Evolutionary conservation across 1,140 invertebrate species (phyloP).

Genomic region (Neodiprion fabricii): DNA sequence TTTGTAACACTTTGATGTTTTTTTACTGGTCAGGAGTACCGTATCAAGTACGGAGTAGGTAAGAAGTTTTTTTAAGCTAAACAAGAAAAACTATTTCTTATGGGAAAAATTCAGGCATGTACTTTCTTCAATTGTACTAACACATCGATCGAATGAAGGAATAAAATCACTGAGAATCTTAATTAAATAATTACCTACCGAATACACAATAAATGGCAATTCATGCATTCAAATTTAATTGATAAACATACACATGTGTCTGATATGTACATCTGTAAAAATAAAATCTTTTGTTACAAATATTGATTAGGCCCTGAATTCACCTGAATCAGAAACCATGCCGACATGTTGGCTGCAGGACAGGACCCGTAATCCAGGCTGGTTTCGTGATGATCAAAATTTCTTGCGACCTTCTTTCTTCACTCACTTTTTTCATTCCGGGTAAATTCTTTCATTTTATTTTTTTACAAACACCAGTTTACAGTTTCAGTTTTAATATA

Average conservation of each 20-base stretch:
- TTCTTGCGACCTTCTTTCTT: slow-evolving; percentile 42
- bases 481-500: slow-evolving; percentile 35
- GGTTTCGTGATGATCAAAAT: slow-evolving; percentile 35
- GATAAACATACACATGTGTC: too few species aligned
- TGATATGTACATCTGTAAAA: background rate
- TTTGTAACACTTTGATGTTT: slow-evolving; percentile 39
- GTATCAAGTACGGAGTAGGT: too few species aligned
- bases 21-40: background rate
- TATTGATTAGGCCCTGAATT: slow-evolving; percentile 61
- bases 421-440: slow-evolving; percentile 38
- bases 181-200: too few species aligned
- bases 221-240: too few species aligned
- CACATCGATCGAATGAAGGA: too few species aligned
- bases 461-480: slow-evolving; percentile 27
- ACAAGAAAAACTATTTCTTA: too few species aligned
- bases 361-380: slow-evolving; percentile 34
- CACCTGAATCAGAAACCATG: slow-evolving; percentile 60
- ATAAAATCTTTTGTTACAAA: slow-evolving; percentile 43
- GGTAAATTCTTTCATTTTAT: slow-evolving; percentile 25
- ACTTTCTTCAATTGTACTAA: too few species aligned
- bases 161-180: too few species aligned
- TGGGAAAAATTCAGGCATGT: too few species aligned
- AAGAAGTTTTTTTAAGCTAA: too few species aligned
- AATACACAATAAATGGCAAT: too few species aligned
- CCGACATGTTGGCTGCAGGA: slow-evolving; percentile 45